Percentiles rank a stretch among this genome's conserved stretches.
Evolutionary conservation across 2,113 vertebrate species (phyloP).

Genomic region (Pteropus alecto): DNA sequence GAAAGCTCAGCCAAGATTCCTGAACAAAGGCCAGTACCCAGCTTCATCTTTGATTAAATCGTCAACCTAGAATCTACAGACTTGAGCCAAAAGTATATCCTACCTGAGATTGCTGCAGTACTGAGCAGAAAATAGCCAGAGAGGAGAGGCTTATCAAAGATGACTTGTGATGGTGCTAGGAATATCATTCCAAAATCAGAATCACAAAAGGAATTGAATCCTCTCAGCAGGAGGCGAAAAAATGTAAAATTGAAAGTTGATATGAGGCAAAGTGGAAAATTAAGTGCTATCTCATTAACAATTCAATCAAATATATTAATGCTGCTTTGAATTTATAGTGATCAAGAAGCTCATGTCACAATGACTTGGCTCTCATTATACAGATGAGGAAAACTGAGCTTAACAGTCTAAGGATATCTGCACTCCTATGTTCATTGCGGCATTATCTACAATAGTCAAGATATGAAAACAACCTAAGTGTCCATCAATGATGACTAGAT

Average conservation of each 20-base stretch:
- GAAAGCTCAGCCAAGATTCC: constrained; percentile 26
- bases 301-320: not conserved
- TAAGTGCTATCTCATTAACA: not conserved
- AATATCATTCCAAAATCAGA: constrained; percentile 17
- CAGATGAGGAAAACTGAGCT: not conserved
- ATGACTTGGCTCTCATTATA: not conserved
- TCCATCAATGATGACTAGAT: not conserved
- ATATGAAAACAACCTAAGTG: not conserved
- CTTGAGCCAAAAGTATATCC: not conserved
- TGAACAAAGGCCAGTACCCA: constrained; percentile 2
- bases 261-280: not conserved
- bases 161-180: not conserved
- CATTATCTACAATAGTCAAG: not conserved
- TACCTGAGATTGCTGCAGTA: not conserved
- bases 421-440: not conserved
- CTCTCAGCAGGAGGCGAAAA: not conserved
- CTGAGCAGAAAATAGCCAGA: not conserved
- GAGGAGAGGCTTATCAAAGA: not conserved
- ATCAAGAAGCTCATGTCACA: not conserved
- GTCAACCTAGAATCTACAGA: not conserved
- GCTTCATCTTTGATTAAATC: constrained; percentile 23
- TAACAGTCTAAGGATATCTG: not conserved
- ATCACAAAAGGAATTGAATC: not conserved
- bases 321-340: not conserved
- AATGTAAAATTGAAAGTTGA: not conserved